These are phyloP conservation scores for Diaprepes abbreviatus DNA, from an alignment of 2,888 invertebrate genomes.

Conservation along the genomic window DNA sequence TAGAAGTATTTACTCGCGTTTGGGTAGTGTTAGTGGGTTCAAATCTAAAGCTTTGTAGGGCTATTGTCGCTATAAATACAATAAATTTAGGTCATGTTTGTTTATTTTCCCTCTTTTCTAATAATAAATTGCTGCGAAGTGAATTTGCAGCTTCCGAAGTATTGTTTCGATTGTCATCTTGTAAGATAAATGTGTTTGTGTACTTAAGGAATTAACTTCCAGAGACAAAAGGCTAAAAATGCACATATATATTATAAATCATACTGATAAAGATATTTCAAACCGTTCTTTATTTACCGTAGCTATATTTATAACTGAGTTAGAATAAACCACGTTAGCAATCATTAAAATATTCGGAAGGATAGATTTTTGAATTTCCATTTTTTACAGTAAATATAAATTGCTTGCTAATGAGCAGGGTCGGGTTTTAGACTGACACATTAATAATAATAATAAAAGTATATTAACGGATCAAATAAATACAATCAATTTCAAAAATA, in stretches of 20 bases:
- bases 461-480: too few relatives aligned
- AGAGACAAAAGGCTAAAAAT: slow-evolving; percentile 6
- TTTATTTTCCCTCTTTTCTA: slow-evolving; percentile 9
- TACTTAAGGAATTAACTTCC: slow-evolving; percentile 20
- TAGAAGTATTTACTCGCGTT: slow-evolving; percentile 28
- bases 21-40: slow-evolving; percentile 26
- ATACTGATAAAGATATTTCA: too few relatives aligned
- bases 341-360: too few relatives aligned
- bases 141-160: slow-evolving; percentile 23
- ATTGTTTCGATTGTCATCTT: slow-evolving; percentile 26
- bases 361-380: too few relatives aligned
- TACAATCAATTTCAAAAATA: too few relatives aligned
- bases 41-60: slow-evolving; percentile 4
- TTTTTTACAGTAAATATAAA: too few relatives aligned
- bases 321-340: too few relatives aligned
- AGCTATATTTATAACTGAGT: too few relatives aligned
- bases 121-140: slow-evolving; percentile 24
- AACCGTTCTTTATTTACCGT: too few relatives aligned
- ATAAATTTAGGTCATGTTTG: not conserved
- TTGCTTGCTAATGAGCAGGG: too few relatives aligned
- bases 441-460: too few relatives aligned
- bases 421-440: too few relatives aligned
- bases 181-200: slow-evolving; percentile 25
- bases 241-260: not conserved
- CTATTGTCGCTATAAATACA: not conserved